phyloP scores from a whole-genome alignment of 2,888 invertebrate species.

The Trichopoda pennipes region DNA sequence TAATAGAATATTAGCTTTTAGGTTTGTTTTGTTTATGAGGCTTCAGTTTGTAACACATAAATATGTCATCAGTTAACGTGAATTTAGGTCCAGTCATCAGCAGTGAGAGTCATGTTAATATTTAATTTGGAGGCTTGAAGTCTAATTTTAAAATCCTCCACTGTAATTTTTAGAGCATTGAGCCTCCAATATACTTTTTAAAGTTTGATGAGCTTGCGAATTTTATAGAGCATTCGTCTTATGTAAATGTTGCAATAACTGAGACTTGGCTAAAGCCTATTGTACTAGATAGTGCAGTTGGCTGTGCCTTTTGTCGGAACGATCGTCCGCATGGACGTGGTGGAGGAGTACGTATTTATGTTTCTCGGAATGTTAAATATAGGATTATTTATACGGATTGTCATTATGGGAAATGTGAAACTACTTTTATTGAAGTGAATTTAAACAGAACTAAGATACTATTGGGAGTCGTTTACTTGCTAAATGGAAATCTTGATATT shows the following conservation, averaged over 20 bases:
- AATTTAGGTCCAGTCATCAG: constrained; percentile 10
- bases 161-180: background rate
- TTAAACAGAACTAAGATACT: background rate
- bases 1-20: background rate
- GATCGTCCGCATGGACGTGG: background rate
- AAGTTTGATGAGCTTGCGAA: background rate
- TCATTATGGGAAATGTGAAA: too few relatives aligned
- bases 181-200: background rate
- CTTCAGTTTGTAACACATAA: constrained; percentile 1
- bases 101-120: background rate
- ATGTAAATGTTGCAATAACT: background rate
- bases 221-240: background rate
- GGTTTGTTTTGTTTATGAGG: background rate
- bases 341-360: background rate
- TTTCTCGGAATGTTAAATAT: background rate
- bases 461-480: too few relatives aligned
- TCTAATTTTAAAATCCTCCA: background rate
- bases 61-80: background rate
- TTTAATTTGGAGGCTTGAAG: background rate
- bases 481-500: background rate
- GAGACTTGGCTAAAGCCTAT: background rate
- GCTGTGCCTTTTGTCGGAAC: background rate
- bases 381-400: too few relatives aligned
- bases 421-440: too few relatives aligned
- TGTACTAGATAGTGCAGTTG: background rate